These are phyloP conservation scores for Diachrysia chrysitis DNA, from an alignment of 2,888 invertebrate species.

Conservation along the genomic window DNA sequence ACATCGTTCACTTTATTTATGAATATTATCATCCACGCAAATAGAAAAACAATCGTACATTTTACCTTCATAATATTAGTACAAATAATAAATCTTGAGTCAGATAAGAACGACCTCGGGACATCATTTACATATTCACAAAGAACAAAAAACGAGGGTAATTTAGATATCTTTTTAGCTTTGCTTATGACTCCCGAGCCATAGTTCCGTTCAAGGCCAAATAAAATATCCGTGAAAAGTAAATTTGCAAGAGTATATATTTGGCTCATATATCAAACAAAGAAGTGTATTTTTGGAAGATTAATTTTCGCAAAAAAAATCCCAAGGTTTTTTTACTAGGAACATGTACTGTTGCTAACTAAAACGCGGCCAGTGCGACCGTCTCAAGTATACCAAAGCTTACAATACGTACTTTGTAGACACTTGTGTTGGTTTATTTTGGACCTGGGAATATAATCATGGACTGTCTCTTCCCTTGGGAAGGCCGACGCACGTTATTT, in stretches of 20 bases:
- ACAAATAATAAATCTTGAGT: constrained; percentile 65
- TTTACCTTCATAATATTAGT: constrained; percentile 8
- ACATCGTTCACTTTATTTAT: no score
- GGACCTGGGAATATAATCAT: no score
- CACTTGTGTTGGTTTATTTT: no score
- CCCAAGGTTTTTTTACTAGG: no score
- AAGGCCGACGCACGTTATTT: no score
- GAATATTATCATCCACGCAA: background rate
- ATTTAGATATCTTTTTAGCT: constrained; percentile 47
- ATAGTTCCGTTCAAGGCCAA: constrained; percentile 26
- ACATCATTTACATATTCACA: constrained; percentile 56
- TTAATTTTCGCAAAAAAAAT: background rate
- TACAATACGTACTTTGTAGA: no score
- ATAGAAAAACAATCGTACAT: background rate
- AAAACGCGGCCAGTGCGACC: no score
- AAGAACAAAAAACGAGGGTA: constrained; percentile 47
- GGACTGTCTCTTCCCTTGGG: no score
- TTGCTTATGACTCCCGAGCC: constrained; percentile 16
- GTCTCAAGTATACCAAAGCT: no score
- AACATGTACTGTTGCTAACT: no score
- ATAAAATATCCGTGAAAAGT: constrained; percentile 4
- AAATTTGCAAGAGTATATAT: background rate
- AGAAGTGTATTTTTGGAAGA: background rate
- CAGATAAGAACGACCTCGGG: constrained; percentile 63
- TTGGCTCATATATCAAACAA: background rate